A percentile compares a stretch with the other conserved stretches of the same genome.
phyloP scores from a whole-genome alignment of 2,797 vertebrate genomes.

The Pipistrellus kuhlii region DNA sequence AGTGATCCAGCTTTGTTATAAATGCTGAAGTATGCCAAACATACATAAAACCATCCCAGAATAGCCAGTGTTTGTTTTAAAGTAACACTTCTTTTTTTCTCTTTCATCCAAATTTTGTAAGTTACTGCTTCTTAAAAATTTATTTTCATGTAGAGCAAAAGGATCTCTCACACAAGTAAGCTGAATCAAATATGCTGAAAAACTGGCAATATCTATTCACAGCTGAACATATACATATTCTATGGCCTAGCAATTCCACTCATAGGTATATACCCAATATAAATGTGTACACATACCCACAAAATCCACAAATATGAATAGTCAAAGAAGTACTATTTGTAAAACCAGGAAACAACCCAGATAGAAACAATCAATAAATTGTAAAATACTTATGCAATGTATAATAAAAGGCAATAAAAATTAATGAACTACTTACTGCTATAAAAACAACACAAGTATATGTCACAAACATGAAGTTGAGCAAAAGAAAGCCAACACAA shows the following conservation, averaged over 20 bases:
- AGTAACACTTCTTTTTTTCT: neutral
- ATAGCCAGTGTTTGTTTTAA: slow-evolving; percentile 35
- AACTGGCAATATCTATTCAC: neutral
- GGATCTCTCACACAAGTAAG: slow-evolving; percentile 2
- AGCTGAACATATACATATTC: neutral
- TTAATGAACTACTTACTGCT: neutral
- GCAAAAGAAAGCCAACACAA: neutral
- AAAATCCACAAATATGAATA: neutral
- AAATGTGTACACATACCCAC: neutral
- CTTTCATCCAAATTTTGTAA: neutral
- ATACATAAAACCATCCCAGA: slow-evolving; percentile 46
- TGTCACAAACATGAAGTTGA: neutral
- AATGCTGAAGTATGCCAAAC: slow-evolving; percentile 32
- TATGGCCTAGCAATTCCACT: slow-evolving; percentile 14
- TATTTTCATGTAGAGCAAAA: neutral
- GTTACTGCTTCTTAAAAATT: neutral
- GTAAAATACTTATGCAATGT: neutral
- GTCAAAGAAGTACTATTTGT: neutral
- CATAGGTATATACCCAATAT: neutral
- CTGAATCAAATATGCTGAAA: neutral
- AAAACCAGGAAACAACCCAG: neutral
- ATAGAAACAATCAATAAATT: neutral
- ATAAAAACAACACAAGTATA: neutral
- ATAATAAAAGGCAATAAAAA: neutral
- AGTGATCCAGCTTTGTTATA: slow-evolving; percentile 61